Evolutionary conservation across 2,888 invertebrate species (phyloP).

Genomic region (Blomia tropicalis): DNA sequence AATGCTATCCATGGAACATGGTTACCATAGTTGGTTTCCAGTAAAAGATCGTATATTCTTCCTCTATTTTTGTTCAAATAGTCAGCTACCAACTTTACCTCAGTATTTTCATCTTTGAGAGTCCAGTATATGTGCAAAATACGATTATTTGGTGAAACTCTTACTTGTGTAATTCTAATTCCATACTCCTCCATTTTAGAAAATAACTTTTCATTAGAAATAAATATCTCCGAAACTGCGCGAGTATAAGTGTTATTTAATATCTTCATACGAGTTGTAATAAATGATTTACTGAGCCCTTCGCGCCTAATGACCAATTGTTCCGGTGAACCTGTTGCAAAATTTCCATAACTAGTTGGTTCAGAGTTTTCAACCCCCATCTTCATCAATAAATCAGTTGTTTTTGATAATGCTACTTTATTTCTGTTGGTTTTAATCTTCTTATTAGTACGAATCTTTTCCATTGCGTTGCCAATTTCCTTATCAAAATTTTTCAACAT

Average conservation of each 20-base stretch:
- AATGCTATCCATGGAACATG: conserved; percentile 21
- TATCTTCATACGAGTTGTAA: conserved; percentile 19
- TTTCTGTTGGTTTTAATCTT: not conserved
- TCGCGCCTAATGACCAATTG: not conserved
- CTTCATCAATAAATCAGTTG: not conserved
- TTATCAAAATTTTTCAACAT: not conserved
- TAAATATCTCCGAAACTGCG: conserved; percentile 17
- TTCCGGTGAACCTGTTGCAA: not conserved
- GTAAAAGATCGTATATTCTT: conserved; percentile 5
- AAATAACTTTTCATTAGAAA: conserved; percentile 5
- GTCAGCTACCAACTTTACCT: not conserved
- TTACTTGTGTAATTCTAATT: conserved; percentile 20
- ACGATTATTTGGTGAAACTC: not conserved
- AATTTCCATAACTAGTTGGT: not conserved
- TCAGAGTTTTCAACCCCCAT: not conserved
- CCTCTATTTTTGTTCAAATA: conserved; percentile 20
- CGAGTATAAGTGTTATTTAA: conserved; percentile 19
- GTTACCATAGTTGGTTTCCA: conserved; percentile 11
- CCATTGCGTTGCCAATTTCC: conserved; percentile 1
- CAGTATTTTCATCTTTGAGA: not conserved
- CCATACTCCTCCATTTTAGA: not conserved
- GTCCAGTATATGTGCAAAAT: conserved; percentile 16
- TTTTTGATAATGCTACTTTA: not conserved
- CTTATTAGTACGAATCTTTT: not conserved
- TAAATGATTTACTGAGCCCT: not conserved